Evolutionary conservation across 2,888 invertebrate genomes (phyloP).

Genomic region (Timema cristinae): DNA sequence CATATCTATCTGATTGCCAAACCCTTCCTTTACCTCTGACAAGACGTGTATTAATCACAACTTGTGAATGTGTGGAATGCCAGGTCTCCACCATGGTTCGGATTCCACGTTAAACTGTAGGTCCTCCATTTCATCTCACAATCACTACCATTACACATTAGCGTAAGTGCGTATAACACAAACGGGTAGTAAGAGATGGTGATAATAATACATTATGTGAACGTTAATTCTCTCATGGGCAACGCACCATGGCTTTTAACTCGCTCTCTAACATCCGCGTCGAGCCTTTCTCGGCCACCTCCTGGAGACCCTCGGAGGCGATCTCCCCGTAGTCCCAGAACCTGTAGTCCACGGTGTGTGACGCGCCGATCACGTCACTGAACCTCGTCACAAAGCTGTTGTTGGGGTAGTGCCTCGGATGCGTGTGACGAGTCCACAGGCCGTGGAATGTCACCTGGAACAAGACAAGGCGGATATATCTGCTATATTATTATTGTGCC

Average conservation of each 20-base stretch:
- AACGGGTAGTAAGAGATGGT: too few relatives aligned
- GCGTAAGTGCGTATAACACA: too few relatives aligned
- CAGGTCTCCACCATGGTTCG: too few relatives aligned
- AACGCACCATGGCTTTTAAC: constrained; percentile 49
- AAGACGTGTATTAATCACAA: too few relatives aligned
- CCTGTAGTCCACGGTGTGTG: constrained; percentile 51
- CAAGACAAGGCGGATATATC: background rate
- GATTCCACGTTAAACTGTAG: too few relatives aligned
- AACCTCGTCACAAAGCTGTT: constrained; percentile 49
- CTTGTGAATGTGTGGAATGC: too few relatives aligned
- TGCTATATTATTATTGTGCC: too few relatives aligned
- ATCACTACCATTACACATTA: too few relatives aligned
- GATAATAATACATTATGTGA: background rate
- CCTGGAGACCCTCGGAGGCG: constrained; percentile 54
- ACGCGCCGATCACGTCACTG: constrained; percentile 58
- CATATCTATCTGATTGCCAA: too few relatives aligned
- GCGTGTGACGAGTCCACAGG: constrained; percentile 56
- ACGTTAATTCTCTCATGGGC: background rate
- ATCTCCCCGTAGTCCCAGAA: constrained; percentile 55
- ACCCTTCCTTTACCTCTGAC: too few relatives aligned
- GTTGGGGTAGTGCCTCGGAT: constrained; percentile 57
- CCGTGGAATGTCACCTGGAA: constrained; percentile 52
- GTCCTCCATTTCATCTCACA: too few relatives aligned
- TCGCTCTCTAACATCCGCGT: constrained; percentile 55
- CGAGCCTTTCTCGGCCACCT: constrained; percentile 56